Conservation (phyloP, 2,888 invertebrate species). For the Cosmopolites sordidus region DNA sequence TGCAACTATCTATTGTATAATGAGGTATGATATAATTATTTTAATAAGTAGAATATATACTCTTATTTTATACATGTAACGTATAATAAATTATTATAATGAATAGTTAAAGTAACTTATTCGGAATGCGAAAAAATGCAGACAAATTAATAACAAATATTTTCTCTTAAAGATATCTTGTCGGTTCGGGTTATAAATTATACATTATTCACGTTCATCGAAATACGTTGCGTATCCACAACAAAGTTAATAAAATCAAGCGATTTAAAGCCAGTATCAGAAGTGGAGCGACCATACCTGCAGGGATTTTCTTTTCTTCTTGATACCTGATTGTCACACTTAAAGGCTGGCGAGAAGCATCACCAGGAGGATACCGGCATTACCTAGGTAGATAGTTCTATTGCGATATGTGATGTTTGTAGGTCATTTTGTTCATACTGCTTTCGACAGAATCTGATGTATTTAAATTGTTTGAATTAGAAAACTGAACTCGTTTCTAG, state of each 20-base stretch:
- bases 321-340: slow-evolving; percentile 3
- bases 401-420: background rate
- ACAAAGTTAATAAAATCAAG: background rate
- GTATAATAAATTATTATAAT: too few relatives aligned
- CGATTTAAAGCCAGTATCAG: slow-evolving; percentile 3
- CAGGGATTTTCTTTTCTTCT: slow-evolving; percentile 7
- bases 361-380: background rate
- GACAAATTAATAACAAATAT: background rate
- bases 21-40: too few relatives aligned
- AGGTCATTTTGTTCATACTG: background rate
- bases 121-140: background rate
- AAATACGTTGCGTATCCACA: background rate
- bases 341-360: slow-evolving; percentile 1
- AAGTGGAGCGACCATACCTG: slow-evolving; percentile 7
- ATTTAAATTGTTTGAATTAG: background rate
- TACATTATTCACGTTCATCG: background rate
- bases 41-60: too few relatives aligned
- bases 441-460: background rate
- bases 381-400: background rate
- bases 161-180: background rate
- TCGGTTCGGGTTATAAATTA: background rate
- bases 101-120: too few relatives aligned
- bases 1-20: too few relatives aligned
- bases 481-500: background rate
- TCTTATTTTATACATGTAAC: too few relatives aligned